These are phyloP conservation scores for Athalia rosae DNA, from an alignment of 2,888 invertebrate genomes.

Conservation along the genomic window DNA sequence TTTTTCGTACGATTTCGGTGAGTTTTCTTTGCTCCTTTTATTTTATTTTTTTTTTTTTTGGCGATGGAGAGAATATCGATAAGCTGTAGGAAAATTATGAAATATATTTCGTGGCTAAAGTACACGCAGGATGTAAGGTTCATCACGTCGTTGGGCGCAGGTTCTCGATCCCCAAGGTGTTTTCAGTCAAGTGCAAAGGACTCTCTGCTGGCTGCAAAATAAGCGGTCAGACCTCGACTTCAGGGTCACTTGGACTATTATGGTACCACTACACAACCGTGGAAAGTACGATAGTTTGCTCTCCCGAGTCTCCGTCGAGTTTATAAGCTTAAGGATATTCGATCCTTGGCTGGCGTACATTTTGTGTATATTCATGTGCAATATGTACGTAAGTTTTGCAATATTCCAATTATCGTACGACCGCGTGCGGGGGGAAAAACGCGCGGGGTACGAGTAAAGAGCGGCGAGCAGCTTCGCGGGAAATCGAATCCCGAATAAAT, in stretches of 20 bases:
- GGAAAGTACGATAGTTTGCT: conserved; percentile 43
- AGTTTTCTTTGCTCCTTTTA: background rate
- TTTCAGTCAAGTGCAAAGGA: conserved; percentile 51
- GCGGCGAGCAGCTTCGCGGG: too few relatives aligned
- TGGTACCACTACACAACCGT: conserved; percentile 56
- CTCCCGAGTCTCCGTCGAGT: background rate
- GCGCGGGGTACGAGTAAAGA: too few relatives aligned
- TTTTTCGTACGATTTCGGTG: too few relatives aligned
- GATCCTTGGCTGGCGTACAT: background rate
- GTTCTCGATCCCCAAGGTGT: conserved; percentile 28
- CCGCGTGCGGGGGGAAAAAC: too few relatives aligned
- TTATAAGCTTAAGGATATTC: background rate
- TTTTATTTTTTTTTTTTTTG: background rate
- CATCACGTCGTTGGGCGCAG: background rate
- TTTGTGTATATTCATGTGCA: background rate
- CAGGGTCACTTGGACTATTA: conserved; percentile 65
- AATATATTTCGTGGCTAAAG: background rate
- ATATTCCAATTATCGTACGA: too few relatives aligned
- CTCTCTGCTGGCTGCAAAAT: conserved; percentile 47
- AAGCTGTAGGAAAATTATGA: background rate
- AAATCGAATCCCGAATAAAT: too few relatives aligned
- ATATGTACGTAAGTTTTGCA: too few relatives aligned
- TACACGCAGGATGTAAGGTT: conserved; percentile 11
- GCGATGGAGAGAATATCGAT: conserved; percentile 2
- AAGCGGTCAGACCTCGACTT: conserved; percentile 61